Conservation (phyloP, 2,113 vertebrate genomes). For the crab-eating macaque (Macaca fascicularis) region DNA sequence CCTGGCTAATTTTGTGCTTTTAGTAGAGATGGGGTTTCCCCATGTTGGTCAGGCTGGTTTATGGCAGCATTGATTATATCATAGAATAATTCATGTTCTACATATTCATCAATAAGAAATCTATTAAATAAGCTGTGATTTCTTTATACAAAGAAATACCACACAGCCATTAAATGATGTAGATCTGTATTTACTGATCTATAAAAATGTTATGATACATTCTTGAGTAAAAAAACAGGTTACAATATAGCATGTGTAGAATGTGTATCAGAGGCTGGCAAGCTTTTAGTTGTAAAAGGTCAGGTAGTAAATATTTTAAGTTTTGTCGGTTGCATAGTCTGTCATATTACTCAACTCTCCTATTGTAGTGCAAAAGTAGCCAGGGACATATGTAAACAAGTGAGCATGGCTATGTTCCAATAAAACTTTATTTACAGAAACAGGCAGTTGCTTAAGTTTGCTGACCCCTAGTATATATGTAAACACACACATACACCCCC, state of each 20-base stretch:
- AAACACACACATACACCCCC: neutral
- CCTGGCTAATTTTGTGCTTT: too few relatives aligned
- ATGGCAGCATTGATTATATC: neutral
- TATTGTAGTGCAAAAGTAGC: neutral
- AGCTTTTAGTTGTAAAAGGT: neutral
- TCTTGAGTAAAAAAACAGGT: neutral
- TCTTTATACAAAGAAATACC: neutral
- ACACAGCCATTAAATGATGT: neutral
- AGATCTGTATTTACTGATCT: neutral
- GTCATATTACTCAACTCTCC: neutral
- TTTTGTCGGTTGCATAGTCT: neutral
- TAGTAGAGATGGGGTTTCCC: too few relatives aligned
- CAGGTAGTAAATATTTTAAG: neutral
- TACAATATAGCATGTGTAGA: neutral
- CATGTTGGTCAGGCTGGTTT: neutral
- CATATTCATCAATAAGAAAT: neutral
- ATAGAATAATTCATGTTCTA: neutral
- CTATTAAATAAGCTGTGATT: neutral
- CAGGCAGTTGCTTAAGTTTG: neutral
- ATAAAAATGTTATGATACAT: neutral
- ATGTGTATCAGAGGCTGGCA: neutral
- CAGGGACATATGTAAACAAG: neutral
- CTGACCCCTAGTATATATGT: neutral
- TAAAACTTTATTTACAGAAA: conserved; percentile 29
- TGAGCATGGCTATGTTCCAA: neutral